Evolutionary conservation across 2,113 vertebrate genomes (phyloP).

Genomic region (Mirza zaza): DNA sequence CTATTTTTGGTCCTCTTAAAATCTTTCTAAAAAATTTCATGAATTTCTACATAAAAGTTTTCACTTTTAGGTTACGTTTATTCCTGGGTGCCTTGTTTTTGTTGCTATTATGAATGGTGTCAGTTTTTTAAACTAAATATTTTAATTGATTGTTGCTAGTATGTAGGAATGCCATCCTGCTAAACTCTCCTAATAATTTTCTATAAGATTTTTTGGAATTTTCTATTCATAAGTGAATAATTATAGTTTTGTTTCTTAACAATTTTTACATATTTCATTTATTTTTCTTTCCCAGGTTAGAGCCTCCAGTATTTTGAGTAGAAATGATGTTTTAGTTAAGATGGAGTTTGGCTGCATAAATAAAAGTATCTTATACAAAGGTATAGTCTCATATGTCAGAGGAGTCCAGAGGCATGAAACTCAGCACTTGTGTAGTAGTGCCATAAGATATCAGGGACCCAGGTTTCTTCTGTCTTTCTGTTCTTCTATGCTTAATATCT

Average conservation of each 20-base stretch:
- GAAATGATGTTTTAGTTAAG: slow-evolving; percentile 15
- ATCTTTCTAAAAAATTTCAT: not conserved
- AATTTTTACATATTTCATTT: not conserved
- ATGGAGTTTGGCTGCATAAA: not conserved
- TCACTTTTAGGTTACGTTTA: not conserved
- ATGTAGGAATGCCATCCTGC: not conserved
- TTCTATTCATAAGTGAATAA: slow-evolving; percentile 1
- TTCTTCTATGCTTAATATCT: not conserved
- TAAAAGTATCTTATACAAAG: not conserved
- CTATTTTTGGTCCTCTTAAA: not conserved
- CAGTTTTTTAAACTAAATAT: not conserved
- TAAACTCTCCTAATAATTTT: slow-evolving; percentile 14
- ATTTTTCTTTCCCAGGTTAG: not conserved
- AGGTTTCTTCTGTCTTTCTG: not conserved
- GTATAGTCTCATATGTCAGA: not conserved
- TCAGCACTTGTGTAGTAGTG: not conserved
- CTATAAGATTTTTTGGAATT: not conserved
- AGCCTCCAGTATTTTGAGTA: not conserved
- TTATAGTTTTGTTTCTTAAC: not conserved
- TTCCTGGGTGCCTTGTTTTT: not conserved
- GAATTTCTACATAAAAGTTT: not conserved
- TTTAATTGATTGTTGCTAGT: not conserved
- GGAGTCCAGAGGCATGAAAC: not conserved
- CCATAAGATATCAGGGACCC: not conserved
- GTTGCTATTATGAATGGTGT: not conserved